phyloP scores from a whole-genome alignment of 2,113 vertebrate species.

The Tetrax tetrax region DNA sequence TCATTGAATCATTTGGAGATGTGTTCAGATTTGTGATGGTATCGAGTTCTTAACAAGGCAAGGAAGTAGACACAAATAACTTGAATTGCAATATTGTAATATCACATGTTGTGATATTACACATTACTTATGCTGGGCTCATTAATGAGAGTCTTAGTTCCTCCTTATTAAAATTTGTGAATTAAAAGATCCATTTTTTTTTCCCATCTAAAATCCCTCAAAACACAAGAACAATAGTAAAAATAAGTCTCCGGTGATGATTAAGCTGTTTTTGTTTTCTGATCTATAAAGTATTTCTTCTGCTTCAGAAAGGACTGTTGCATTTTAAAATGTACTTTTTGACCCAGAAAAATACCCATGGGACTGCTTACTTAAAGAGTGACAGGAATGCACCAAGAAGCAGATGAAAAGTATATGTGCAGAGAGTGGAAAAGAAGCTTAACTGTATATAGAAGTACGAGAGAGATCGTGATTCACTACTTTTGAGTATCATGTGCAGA shows the following conservation, averaged over 20 bases:
- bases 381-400: background rate
- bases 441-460: background rate
- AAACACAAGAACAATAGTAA: background rate
- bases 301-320: background rate
- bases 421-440: background rate
- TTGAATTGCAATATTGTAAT: background rate
- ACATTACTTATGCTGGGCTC: background rate
- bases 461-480: accelerated
- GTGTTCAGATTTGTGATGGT: background rate
- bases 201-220: background rate
- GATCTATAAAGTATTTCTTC: background rate
- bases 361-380: background rate
- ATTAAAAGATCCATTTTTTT: background rate
- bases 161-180: background rate
- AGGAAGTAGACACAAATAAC: background rate
- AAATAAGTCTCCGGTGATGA: background rate
- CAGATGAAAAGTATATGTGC: background rate
- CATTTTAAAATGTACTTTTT: background rate
- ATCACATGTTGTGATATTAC: background rate
- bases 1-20: background rate
- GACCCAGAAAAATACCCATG: background rate
- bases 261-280: background rate
- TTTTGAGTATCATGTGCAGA: background rate
- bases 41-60: background rate
- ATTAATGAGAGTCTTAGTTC: background rate